These are phyloP conservation scores for Lepidurus apus DNA, from an alignment of 1,140 invertebrate genomes.

Conservation along the genomic window DNA sequence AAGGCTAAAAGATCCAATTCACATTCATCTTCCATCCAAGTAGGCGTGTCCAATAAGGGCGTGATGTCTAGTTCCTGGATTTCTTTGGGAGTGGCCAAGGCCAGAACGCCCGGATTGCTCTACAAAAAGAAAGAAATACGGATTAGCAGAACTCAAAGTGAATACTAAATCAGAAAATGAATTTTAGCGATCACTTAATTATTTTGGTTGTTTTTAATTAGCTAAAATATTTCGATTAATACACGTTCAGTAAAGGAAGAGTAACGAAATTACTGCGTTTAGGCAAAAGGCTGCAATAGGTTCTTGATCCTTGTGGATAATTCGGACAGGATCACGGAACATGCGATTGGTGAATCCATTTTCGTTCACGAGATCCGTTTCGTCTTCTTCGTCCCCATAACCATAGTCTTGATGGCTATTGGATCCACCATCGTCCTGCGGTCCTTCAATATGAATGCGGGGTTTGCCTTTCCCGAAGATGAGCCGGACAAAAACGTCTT, in stretches of 20 bases:
- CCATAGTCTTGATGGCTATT: conserved; percentile 34
- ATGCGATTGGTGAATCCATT: conserved; percentile 42
- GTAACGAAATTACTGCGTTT: conserved; percentile 61
- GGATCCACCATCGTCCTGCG: background rate
- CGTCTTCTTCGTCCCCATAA: conserved; percentile 36
- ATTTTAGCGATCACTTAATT: background rate
- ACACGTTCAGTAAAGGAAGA: background rate
- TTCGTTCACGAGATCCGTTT: conserved; percentile 41
- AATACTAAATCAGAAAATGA: conserved; percentile 33
- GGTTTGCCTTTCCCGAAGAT: conserved; percentile 73
- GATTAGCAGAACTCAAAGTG: background rate
- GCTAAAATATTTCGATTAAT: too few species aligned
- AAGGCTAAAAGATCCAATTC: conserved; percentile 88
- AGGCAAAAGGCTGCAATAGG: conserved; percentile 95
- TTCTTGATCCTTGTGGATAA: conserved; percentile 99
- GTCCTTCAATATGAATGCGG: background rate
- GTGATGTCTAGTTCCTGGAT: conserved; percentile 97
- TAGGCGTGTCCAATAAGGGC: conserved; percentile 79
- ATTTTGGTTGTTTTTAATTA: background rate
- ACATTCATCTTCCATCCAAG: conserved; percentile 79
- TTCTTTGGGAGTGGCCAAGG: conserved; percentile 89
- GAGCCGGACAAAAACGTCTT: conserved; percentile 91
- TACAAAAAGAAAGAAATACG: conserved; percentile 44
- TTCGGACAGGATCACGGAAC: conserved; percentile 75
- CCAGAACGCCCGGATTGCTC: conserved; percentile 74